Conservation (phyloP, 2,797 vertebrate genomes). For the Knipowitschia caucasica region DNA sequence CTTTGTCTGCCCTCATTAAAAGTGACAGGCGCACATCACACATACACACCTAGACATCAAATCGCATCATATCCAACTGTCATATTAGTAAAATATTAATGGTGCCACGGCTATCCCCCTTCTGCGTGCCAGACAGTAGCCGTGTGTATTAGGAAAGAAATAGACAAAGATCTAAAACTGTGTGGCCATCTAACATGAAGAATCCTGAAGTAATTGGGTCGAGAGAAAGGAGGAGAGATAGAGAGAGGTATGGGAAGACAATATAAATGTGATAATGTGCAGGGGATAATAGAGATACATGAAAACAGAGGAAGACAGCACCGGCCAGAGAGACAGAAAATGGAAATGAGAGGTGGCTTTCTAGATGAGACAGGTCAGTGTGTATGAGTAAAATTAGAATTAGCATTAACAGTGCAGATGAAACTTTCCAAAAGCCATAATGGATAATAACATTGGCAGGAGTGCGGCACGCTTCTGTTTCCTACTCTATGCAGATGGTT, state of each 20-base stretch:
- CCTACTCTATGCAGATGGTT: background rate
- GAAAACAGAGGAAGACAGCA: conserved; percentile 1
- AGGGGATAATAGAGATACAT: conserved; percentile 14
- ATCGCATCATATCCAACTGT: conserved; percentile 60
- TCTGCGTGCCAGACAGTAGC: conserved; percentile 29
- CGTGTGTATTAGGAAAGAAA: conserved; percentile 13
- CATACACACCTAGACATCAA: conserved; percentile 43
- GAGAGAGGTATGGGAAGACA: conserved; percentile 1
- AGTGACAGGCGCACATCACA: conserved; percentile 70
- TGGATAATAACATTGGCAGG: background rate
- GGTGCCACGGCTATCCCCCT: conserved; percentile 44
- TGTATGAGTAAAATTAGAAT: conserved; percentile 9
- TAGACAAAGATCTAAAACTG: conserved; percentile 44
- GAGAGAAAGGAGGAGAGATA: conserved; percentile 11
- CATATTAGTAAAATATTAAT: conserved; percentile 77
- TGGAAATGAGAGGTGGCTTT: background rate
- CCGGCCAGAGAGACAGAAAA: background rate
- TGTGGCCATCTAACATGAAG: conserved; percentile 41
- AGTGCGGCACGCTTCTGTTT: background rate
- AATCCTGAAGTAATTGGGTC: conserved; percentile 55
- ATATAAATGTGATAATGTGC: conserved; percentile 4
- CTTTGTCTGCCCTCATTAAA: conserved; percentile 77
- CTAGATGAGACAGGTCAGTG: conserved; percentile 2
- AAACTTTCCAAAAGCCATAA: conserved; percentile 8
- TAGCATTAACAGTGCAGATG: conserved; percentile 5